Evolutionary conservation across 2,797 vertebrate genomes (phyloP).

Genomic region (Ctenopoma kingsleyae): DNA sequence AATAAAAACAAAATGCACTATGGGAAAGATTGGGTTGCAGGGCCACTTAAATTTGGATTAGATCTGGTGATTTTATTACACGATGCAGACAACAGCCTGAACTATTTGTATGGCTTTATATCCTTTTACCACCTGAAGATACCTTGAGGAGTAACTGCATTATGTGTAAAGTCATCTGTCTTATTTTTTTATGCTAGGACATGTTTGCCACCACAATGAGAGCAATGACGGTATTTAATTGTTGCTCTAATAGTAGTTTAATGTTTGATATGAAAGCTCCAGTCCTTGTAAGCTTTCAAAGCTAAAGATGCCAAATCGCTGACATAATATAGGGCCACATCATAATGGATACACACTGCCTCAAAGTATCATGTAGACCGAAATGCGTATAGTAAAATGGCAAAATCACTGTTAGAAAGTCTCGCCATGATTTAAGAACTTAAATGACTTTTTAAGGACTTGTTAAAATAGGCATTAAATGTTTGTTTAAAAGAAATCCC

Average conservation of each 20-base stretch:
- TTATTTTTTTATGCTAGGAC: not conserved
- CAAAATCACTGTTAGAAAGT: too few species aligned
- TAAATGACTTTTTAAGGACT: constrained; percentile 10
- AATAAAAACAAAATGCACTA: constrained; percentile 29
- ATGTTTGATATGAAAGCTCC: too few species aligned
- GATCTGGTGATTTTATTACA: constrained; percentile 25
- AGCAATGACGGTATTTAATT: too few species aligned
- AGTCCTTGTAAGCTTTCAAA: too few species aligned
- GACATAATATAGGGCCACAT: too few species aligned
- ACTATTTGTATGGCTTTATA: constrained; percentile 4
- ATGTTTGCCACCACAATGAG: too few species aligned
- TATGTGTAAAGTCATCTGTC: not conserved
- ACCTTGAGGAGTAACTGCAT: not conserved
- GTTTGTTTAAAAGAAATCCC: constrained; percentile 26
- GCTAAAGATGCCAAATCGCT: too few species aligned
- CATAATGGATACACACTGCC: too few species aligned
- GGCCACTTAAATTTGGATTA: constrained; percentile 14
- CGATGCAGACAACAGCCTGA: constrained; percentile 1
- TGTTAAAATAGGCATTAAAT: constrained; percentile 17
- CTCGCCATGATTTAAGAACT: constrained; percentile 20
- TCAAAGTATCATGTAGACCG: too few species aligned
- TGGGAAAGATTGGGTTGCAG: not conserved
- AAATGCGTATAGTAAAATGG: too few species aligned
- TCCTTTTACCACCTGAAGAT: not conserved
- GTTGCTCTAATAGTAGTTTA: too few species aligned